phyloP scores from a whole-genome alignment of 2,797 vertebrate species.

The Hozukius guyotensis region DNA sequence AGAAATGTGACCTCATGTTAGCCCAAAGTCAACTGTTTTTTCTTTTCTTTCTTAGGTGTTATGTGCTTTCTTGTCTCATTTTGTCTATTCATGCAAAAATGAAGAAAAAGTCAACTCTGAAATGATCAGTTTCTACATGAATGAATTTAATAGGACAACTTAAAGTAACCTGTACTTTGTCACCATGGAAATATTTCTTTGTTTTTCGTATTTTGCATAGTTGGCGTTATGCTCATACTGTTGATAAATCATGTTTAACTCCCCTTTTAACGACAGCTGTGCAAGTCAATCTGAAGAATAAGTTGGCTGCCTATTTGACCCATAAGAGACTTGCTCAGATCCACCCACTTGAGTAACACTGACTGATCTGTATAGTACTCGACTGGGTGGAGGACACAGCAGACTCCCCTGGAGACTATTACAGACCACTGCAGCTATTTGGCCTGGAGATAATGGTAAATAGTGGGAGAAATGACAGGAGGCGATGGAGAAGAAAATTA shows the following conservation, averaged over 20 bases:
- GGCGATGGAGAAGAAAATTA: conserved; percentile 16
- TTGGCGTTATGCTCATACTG: background rate
- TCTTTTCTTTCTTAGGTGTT: background rate
- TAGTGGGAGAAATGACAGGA: conserved; percentile 49
- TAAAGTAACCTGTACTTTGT: background rate
- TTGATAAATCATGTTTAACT: conserved; percentile 5
- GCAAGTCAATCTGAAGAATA: background rate
- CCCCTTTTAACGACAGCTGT: background rate
- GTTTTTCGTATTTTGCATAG: background rate
- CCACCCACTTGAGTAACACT: conserved; percentile 50
- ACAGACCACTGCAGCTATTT: conserved; percentile 65
- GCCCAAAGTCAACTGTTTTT: background rate
- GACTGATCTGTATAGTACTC: conserved; percentile 46
- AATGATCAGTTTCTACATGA: background rate
- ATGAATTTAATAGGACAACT: background rate
- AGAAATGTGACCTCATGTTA: background rate
- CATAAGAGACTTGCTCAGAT: conserved; percentile 26
- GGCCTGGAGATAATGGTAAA: conserved; percentile 50
- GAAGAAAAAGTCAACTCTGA: background rate
- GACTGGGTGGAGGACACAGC: conserved; percentile 62
- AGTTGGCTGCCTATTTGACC: conserved; percentile 16
- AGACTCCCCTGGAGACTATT: conserved; percentile 69
- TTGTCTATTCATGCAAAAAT: background rate
- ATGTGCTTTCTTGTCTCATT: background rate
- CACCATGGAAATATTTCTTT: background rate